Percentiles rank a stretch among this genome's conserved stretches.
Conservation (phyloP, 2,888 invertebrate species). For the Synanthedon andrenaeformis region DNA sequence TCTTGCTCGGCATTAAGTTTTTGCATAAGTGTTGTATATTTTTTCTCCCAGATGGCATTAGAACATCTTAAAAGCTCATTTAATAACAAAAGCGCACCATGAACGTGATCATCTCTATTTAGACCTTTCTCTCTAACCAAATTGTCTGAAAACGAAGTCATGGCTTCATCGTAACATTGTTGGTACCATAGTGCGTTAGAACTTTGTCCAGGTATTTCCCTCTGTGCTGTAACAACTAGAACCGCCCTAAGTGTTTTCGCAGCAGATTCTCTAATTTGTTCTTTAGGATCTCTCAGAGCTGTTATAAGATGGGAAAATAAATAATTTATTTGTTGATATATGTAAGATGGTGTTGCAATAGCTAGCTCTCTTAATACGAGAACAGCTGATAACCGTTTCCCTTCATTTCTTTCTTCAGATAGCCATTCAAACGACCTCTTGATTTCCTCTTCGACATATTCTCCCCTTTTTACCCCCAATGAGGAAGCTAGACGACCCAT, state of each 20-base stretch:
- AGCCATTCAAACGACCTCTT: constrained; percentile 96
- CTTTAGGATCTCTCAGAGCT: constrained; percentile 91
- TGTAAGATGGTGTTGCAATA: constrained; percentile 95
- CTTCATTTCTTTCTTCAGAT: constrained; percentile 88
- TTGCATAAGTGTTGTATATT: constrained; percentile 79
- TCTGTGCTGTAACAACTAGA: constrained; percentile 91
- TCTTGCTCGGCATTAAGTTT: constrained; percentile 65
- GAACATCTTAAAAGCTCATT: constrained; percentile 94
- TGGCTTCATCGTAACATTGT: constrained; percentile 91
- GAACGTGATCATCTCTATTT: constrained; percentile 89
- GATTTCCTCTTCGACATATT: constrained; percentile 96
- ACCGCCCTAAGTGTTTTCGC: constrained; percentile 94
- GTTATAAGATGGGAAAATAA: constrained; percentile 94
- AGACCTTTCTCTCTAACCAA: constrained; percentile 71
- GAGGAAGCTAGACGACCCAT: constrained; percentile 90
- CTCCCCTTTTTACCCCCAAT: constrained; percentile 91
- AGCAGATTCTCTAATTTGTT: constrained; percentile 90
- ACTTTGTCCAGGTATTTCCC: constrained; percentile 91
- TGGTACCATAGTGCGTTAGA: constrained; percentile 92
- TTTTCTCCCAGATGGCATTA: constrained; percentile 87
- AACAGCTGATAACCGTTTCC: constrained; percentile 91
- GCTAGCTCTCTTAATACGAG: constrained; percentile 93
- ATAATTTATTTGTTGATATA: constrained; percentile 91
- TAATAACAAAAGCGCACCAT: constrained; percentile 90
- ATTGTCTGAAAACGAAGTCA: constrained; percentile 78